These are phyloP conservation scores for Lithodes maja DNA, from an alignment of 2,888 invertebrate genomes.

Conservation along the genomic window DNA sequence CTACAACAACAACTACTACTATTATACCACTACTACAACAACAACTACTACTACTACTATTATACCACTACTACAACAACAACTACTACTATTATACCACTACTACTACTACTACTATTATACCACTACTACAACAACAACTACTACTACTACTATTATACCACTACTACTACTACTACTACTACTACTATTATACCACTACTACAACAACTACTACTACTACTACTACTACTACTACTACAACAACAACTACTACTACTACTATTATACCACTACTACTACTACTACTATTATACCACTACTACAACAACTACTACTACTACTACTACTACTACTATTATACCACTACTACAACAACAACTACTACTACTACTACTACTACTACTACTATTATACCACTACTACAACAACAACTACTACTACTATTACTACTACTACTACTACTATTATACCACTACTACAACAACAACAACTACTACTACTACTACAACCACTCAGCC, in stretches of 20 bases:
- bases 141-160: not conserved
- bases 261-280: not conserved
- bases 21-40: too few species aligned
- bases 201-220: not conserved
- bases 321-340: not conserved
- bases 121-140: not conserved
- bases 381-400: not conserved
- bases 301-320: not conserved
- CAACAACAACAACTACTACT: not conserved
- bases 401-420: not conserved
- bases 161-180: too few species aligned
- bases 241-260: not conserved
- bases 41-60: conserved; percentile 2
- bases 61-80: too few species aligned
- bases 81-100: too few species aligned
- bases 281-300: too few species aligned
- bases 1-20: not conserved
- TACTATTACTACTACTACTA: not conserved
- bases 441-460: not conserved
- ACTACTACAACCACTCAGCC: too few species aligned
- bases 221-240: conserved; percentile 13
- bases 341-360: not conserved
- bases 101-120: too few species aligned
- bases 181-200: too few species aligned
- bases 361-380: not conserved